Evolutionary conservation across 2,113 vertebrate species (phyloP).

Genomic region (Oryzias melastigma): DNA sequence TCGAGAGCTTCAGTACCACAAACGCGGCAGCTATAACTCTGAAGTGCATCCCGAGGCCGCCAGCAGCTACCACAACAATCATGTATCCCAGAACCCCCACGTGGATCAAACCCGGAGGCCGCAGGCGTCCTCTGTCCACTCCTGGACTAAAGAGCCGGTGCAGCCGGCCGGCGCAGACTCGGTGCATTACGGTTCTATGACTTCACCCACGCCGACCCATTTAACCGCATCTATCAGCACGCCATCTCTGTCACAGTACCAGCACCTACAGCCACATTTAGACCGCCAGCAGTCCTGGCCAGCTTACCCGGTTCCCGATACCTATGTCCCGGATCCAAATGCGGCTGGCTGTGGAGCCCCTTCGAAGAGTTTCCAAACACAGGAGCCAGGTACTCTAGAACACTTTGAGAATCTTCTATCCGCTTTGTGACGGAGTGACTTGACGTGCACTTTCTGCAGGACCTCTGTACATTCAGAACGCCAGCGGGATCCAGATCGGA

Average conservation of each 20-base stretch:
- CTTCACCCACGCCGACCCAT: background rate
- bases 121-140: constrained; percentile 53
- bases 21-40: constrained; percentile 71
- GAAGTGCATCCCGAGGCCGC: constrained; percentile 53
- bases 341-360: constrained; percentile 8
- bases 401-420: background rate
- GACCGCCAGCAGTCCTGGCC: constrained; percentile 63
- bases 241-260: constrained; percentile 39
- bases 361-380: constrained; percentile 16
- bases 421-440: background rate
- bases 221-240: constrained; percentile 40
- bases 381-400: constrained; percentile 55
- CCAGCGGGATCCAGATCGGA: constrained; percentile 79
- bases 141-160: constrained; percentile 62
- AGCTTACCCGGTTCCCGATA: constrained; percentile 54
- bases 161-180: constrained; percentile 12
- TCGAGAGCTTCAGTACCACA: constrained; percentile 85
- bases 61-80: background rate
- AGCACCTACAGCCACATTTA: constrained; percentile 31
- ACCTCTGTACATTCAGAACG: constrained; percentile 64
- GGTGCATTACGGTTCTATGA: constrained; percentile 20
- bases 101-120: constrained; percentile 40
- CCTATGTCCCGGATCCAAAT: constrained; percentile 32
- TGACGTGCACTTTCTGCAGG: constrained; percentile 23
- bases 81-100: background rate